Base-by-base conservation (phyloP, 2,797 vertebrate genomes). In the Myotis pilosus region DNA sequence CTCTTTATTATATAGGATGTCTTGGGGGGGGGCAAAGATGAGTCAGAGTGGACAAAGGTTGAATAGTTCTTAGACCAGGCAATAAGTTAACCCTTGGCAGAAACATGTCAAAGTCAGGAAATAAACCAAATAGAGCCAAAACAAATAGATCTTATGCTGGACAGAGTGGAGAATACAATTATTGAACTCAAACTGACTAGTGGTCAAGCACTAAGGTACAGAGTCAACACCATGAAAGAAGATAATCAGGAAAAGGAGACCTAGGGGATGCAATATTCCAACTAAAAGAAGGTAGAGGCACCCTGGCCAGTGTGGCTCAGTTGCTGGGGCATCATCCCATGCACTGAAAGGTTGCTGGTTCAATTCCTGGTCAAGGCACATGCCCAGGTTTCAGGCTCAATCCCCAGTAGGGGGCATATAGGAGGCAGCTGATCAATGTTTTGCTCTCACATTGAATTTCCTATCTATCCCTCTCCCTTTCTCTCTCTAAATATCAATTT, bases 231-330 rank as follows among this genome's bases (percentile, higher is more conserved):
- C 33, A 28, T 89, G 84, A 84, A 57, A 89, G 22, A 87, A 90
- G 8, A 86, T 51, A 36, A 89, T 51, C 44, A 91, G 41, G 33
- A 92, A 94, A 79, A 82, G 91, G 68, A 90, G n/a, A 44, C 47
- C 41, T 33, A 30, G 6, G 15, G 16, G 2, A 89, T n/a, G 25
- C 25, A 95, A 79, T 12, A 83, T 33, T 33, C 41, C 44, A 90
- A 76, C 25, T 66, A 47, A 89, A 87, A 86, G 68, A 78, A 88
- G 23, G n/a, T 19, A 84, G 87, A 87, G 47, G 13, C 3, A 5
- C 60, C 60, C 60, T 62, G 60, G 60, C 60, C 60, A 62, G 28
- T 62, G 57, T 62, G 57, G 57, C 25, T 30, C 57, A 62, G 25
- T 62, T 28, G 57, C 12, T 62, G 60, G 60, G 28, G 60, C 12